phyloP scores from a whole-genome alignment of 1,140 invertebrate species.

The Fopius arisanus region DNA sequence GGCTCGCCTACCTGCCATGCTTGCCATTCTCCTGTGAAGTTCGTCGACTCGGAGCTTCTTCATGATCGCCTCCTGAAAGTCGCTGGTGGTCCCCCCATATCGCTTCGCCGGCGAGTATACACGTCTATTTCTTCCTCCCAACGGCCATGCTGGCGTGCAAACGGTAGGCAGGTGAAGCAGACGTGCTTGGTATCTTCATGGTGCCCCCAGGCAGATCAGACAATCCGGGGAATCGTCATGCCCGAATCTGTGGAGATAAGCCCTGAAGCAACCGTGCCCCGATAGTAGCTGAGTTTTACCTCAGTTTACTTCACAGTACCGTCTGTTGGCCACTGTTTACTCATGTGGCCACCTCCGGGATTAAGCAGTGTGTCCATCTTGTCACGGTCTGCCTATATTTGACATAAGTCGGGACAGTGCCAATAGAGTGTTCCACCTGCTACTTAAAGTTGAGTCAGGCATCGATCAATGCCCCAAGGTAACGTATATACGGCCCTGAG shows the following conservation, averaged over 20 bases:
- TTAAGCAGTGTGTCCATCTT: conserved; percentile 34
- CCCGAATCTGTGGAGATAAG: conserved; percentile 27
- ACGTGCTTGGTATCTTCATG: not conserved
- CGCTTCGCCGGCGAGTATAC: not conserved
- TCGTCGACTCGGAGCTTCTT: no score
- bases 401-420: not conserved
- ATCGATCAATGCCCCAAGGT: not conserved
- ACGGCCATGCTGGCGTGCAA: not conserved
- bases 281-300: conserved; percentile 35
- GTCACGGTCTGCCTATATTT: conserved; percentile 7
- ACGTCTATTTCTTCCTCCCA: not conserved
- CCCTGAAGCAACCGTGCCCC: conserved; percentile 36
- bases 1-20: no score
- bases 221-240: not conserved
- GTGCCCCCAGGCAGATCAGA: not conserved
- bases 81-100: not conserved
- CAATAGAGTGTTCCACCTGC: not conserved
- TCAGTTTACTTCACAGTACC: conserved; percentile 29
- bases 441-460: not conserved
- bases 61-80: no score
- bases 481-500: not conserved
- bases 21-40: no score
- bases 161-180: no score
- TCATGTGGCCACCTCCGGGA: conserved; percentile 32
- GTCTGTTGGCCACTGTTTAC: conserved; percentile 24